Base-by-base conservation (phyloP, 1,140 invertebrate species). In the Amphibalanus amphitrite region DNA sequence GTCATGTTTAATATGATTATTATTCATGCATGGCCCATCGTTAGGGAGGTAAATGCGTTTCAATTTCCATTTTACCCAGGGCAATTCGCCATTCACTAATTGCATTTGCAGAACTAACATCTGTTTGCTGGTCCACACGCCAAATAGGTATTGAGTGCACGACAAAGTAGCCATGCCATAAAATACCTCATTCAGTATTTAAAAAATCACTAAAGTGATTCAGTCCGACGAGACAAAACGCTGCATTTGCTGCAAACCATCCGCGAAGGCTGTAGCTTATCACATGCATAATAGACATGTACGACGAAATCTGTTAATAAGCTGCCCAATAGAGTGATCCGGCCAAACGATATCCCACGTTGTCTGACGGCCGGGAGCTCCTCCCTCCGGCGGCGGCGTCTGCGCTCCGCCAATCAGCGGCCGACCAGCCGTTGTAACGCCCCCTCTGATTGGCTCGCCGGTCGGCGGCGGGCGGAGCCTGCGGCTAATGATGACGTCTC, bases 401-500 rank as follows among this genome's bases (percentile, higher is more conserved):
- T 3, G 65, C n/a, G 17, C 67, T 26, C 65, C 10, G 23, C 65
- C 65, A 67, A 67, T 67, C 65, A 67, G n/a, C 17, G n/a, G 3
- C 65, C 65, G 65, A 4, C 8, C 6, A 25, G 65, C n/a, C 26
- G 10, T 28, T 28, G 65, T 67, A 67, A 67, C 65, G 65, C 8
- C 3, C 3, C 65, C 8, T 3, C 10, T 26, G n/a, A 28, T 67
- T 67, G 65, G 65, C 28, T 3, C n/a, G 28, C 28, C 4, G 10
- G 65, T 3, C n/a, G 65, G 26, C 28, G 15, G 17, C 3, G 65
- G 65, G 65, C 65, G 65, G 65, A 67, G 65, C 65, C 6, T 28
- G 17, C n/a, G n/a, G 17, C 65, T 67, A 28, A 67, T 67, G n/a
- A 67, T 67, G 65, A 67, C 65, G 65, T 67, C 65, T n/a, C 65